Evolutionary conservation across 2,888 invertebrate genomes (phyloP), one percentile per base, ranked within the genome.

Genomic region (Zele albiditarsus): DNA sequence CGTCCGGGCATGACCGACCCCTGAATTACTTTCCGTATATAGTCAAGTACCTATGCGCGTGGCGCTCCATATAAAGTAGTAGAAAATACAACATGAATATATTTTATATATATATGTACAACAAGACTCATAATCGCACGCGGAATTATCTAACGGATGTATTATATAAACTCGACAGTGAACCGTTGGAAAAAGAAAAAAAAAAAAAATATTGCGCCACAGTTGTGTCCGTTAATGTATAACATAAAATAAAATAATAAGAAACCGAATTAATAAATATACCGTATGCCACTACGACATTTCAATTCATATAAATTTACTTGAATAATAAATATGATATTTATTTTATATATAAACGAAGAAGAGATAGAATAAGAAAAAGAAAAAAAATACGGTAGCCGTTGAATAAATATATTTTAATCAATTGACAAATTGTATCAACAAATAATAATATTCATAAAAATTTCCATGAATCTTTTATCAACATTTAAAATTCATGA

Each of bases 1-100:
- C 76, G 70, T 77, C 73, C 78, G 75, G 77, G 81, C 81, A 25
- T 83, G 80, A 82, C 82, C 79, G 80, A 77, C 78, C 79, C 46
- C n/a, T 23, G 46, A 49, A 27, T 27, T 42, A 42, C 67, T n/a
- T 46, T 27, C 42, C 65, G 23, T 65, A 46, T 42, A 42, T 67
- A 67, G 53, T 10, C 8, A 46, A 46, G 20, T 27, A 14, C 25
- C n/a, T 25, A 42, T n/a, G 42, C 67, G 67, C 67, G 67, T 67
- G 67, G 67, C 67, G 38, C 46, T 49, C 46, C 46, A 67, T 67
- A 67, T 65, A 38, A 67, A 67, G 67, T 38, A 49, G 46, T 38
- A 49, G 46, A 67, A 65, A 53, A 46, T 46, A 46, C 46, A 16
- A n/a, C 46, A 14, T 42, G 2, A 31, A n/a, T n/a, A 49, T 49